Evolutionary conservation across 2,888 invertebrate genomes (phyloP).

Genomic region (Tetrapedia diversipes): DNA sequence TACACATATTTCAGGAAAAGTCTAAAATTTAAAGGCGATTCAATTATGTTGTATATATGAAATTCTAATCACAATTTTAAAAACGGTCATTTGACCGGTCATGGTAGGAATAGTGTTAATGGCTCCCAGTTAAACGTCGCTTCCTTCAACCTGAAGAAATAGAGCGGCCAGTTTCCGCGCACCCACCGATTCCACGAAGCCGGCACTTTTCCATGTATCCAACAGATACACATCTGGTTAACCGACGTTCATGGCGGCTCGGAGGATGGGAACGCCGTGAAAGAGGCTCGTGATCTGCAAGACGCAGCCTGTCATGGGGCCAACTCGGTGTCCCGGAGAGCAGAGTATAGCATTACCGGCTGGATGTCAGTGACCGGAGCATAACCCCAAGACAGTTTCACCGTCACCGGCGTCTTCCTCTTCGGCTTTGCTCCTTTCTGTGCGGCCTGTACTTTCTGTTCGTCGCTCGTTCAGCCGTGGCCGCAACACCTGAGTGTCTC

Average conservation of each 20-base stretch:
- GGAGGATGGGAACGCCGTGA: slow-evolving; percentile 23
- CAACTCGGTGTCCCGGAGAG: slow-evolving; percentile 61
- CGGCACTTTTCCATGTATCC: slow-evolving; percentile 24
- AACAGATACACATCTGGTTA: slow-evolving; percentile 35
- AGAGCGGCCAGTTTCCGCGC: slow-evolving; percentile 15
- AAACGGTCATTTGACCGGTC: no score
- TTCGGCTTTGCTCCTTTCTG: slow-evolving; percentile 47
- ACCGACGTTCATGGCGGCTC: neutral
- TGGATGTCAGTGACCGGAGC: slow-evolving; percentile 81
- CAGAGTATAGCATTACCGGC: slow-evolving; percentile 72
- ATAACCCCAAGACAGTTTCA: slow-evolving; percentile 80
- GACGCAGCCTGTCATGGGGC: slow-evolving; percentile 62
- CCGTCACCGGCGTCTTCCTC: slow-evolving; percentile 74
- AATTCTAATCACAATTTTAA: no score
- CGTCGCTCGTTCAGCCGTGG: slow-evolving; percentile 54
- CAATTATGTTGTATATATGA: no score
- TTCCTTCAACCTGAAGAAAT: neutral
- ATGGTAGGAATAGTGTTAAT: no score
- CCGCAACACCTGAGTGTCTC: slow-evolving; percentile 55
- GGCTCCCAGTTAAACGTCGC: neutral
- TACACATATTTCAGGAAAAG: no score
- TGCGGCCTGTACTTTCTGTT: slow-evolving; percentile 22
- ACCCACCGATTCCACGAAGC: slow-evolving; percentile 21
- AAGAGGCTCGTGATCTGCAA: slow-evolving; percentile 36
- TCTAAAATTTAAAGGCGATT: no score